A percentile compares a stretch with the other conserved stretches of the same genome.
These are phyloP conservation scores for Muscicapa striata DNA, from an alignment of 2,797 vertebrate genomes.

Conservation along the genomic window DNA sequence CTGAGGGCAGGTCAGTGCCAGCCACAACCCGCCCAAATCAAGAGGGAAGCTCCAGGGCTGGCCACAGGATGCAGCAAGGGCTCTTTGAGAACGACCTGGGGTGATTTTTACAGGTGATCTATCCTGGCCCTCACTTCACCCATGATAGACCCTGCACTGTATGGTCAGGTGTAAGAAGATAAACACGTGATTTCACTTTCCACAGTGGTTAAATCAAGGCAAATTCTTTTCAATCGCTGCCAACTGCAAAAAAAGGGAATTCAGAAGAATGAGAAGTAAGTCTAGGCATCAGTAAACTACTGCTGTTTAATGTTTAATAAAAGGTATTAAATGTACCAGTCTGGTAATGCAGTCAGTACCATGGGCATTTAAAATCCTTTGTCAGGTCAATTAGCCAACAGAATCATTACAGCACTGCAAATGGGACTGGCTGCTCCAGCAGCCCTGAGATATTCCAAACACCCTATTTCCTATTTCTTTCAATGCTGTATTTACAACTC, in stretches of 20 bases:
- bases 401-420: not conserved
- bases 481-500: not conserved
- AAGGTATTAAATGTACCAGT: not conserved
- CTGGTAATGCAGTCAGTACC: not conserved
- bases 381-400: not conserved
- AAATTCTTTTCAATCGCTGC: not conserved
- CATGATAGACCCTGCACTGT: not conserved
- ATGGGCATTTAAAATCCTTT: not conserved
- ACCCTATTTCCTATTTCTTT: not conserved
- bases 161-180: not conserved
- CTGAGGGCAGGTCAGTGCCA: not conserved
- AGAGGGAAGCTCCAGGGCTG: not conserved
- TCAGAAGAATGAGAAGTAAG: not conserved
- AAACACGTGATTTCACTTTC: not conserved
- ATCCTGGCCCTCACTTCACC: not conserved
- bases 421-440: not conserved
- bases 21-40: not conserved
- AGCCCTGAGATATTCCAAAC: not conserved
- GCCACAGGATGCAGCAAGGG: not conserved
- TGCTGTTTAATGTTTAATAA: not conserved
- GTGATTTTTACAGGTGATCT: not conserved
- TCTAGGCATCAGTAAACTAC: not conserved
- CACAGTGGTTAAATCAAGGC: not conserved
- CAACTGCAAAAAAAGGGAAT: not conserved
- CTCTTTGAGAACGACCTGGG: not conserved